Evolutionary conservation across 2,797 vertebrate species (phyloP).

Genomic region (Aulostomus chinensis): DNA sequence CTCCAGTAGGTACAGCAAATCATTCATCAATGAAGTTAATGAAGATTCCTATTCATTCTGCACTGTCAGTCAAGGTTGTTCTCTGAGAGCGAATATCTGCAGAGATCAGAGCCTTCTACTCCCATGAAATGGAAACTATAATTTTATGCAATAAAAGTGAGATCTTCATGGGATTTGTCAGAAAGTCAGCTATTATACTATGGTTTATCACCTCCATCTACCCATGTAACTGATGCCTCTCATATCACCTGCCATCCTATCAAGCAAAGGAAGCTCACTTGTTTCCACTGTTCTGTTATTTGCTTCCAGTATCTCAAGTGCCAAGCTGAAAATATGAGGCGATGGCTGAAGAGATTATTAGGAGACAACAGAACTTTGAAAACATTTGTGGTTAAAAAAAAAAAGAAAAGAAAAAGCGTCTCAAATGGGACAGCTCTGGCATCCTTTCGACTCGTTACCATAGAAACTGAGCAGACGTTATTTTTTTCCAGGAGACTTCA

Average conservation of each 20-base stretch:
- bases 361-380: conserved; percentile 23
- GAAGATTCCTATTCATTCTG: not conserved
- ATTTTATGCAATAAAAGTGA: not conserved
- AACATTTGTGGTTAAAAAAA: conserved; percentile 25
- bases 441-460: conserved; percentile 50
- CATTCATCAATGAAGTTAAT: not conserved
- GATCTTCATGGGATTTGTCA: no score
- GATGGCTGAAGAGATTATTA: conserved; percentile 8
- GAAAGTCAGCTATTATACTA: no score
- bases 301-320: not conserved
- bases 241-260: not conserved
- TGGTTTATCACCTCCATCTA: conserved; percentile 33
- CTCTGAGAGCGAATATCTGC: not conserved
- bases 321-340: conserved; percentile 12
- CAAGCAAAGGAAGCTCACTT: no score
- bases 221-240: conserved; percentile 43
- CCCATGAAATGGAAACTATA: not conserved
- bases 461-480: conserved; percentile 60
- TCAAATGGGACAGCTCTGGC: conserved; percentile 38
- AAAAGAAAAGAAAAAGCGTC: conserved; percentile 22
- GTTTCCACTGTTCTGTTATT: conserved; percentile 27
- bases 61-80: not conserved
- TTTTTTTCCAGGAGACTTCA: conserved; percentile 22
- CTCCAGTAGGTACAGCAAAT: no score
- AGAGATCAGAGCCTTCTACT: not conserved